Base-by-base conservation (phyloP, 2,797 vertebrate species). In the Erpetoichthys calabaricus region DNA sequence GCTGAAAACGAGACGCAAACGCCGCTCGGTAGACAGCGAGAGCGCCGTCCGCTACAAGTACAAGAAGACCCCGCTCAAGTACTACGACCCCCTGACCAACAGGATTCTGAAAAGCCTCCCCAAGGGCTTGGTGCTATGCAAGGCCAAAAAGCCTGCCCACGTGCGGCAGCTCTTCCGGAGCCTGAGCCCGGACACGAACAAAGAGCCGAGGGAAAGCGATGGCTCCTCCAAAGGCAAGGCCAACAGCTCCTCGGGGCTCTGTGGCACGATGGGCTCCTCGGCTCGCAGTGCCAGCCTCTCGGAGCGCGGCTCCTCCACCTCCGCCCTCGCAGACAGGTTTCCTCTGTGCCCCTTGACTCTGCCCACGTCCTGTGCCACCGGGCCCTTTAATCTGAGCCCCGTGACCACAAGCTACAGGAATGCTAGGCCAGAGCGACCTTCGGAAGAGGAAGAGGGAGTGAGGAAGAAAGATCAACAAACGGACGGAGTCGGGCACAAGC, bases 61-160 rank as follows among this genome's bases (percentile, higher is more conserved):
- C 66, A 90, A 91, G 69, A 84, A 73, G 4, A 80, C 81, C 57
- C 83, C 87, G 49, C 64, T 90, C 41, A 79, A 77, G 53, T 89
- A 89, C 71, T 90, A 91, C 1, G 86, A 92, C 45, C 80, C 87
- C 1, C 45, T 76, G 62, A 86, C 79, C 56, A 89, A 91, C 59
- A 73, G 85, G 60, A 85, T 90, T 64, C 70, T 91, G 42, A 86
- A 81, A 67, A 81, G 63, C 0, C 79, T 82, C 55, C 86, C 88
- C 0, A 80, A 77, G 71, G 76, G 68, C 46, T 47, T 66, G 45
- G 63, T 59, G 45, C 61, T 63, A 53, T 69, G 77, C 60, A 77
- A 73, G 5, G 50, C 60, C 59, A 77, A 68, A 64, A 80, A 72
- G 44, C 62, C 73, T 0, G 70, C 83, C 1, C 82, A 72, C 0